These are phyloP conservation scores for Amazona guildingii DNA, from an alignment of 2,113 vertebrate genomes.

Conservation along the genomic window DNA sequence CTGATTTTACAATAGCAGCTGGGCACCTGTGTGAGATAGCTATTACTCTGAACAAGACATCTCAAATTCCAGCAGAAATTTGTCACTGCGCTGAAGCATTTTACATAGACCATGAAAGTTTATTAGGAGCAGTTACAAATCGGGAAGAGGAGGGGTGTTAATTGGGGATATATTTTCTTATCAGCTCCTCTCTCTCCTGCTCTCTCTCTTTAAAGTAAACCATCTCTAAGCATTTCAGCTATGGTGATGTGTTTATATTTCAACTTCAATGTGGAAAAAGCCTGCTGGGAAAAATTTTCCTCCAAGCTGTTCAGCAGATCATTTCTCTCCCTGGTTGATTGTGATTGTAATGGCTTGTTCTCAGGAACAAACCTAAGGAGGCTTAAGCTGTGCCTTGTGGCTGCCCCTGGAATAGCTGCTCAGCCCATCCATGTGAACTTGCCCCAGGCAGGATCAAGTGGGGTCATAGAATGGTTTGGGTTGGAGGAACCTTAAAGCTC, in stretches of 20 bases:
- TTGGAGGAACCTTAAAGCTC: background rate
- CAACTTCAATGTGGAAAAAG: conserved; percentile 31
- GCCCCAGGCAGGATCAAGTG: background rate
- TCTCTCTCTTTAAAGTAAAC: conserved; percentile 45
- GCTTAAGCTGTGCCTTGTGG: background rate
- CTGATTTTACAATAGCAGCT: conserved; percentile 99
- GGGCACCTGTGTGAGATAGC: conserved; percentile 93
- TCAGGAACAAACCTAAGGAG: background rate
- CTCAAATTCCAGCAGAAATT: conserved; percentile 84
- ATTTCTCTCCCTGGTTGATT: conserved; percentile 38
- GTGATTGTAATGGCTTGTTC: conserved; percentile 12
- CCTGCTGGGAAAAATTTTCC: conserved; percentile 25
- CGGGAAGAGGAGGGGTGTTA: conserved; percentile 37
- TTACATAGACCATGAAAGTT: conserved; percentile 75
- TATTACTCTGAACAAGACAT: conserved; percentile 98
- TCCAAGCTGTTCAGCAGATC: conserved; percentile 15
- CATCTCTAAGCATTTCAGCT: conserved; percentile 58
- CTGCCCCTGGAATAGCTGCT: background rate
- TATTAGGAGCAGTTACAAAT: conserved; percentile 75
- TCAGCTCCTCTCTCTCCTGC: conserved; percentile 36
- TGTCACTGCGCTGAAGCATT: conserved; percentile 74
- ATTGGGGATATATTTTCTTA: conserved; percentile 56
- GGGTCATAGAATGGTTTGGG: background rate
- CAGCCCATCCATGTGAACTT: rapidly evolving
- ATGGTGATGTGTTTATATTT: conserved; percentile 31